A percentile compares a stretch with the other conserved stretches of the same genome.
phyloP scores from a whole-genome alignment of 2,797 vertebrate genomes.

The Leptatherina wallacei region DNA sequence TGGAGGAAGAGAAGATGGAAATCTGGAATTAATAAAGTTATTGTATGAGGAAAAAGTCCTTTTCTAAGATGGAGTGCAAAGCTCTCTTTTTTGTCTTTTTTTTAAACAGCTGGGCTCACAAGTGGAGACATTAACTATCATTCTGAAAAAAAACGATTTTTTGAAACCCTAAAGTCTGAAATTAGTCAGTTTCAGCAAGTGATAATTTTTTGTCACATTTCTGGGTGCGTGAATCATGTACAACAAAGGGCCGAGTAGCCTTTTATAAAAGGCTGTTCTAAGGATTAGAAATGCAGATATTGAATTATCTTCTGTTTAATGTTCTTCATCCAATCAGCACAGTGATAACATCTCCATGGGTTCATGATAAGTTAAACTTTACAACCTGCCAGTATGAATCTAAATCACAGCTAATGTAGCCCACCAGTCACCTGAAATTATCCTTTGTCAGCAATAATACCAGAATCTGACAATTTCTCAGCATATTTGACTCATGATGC shows the following conservation, averaged over 20 bases:
- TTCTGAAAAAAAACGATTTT: not conserved
- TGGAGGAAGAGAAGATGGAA: not conserved
- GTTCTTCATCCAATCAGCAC: not conserved
- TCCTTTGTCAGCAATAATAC: too few relatives aligned
- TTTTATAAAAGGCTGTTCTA: not conserved
- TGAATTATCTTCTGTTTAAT: not conserved
- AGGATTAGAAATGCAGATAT: not conserved
- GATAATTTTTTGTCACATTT: not conserved
- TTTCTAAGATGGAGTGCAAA: too few relatives aligned
- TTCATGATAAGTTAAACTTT: too few relatives aligned
- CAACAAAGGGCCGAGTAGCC: not conserved
- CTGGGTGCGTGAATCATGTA: not conserved
- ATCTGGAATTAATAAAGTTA: not conserved
- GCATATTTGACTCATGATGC: too few relatives aligned
- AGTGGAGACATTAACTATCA: slow-evolving; percentile 1
- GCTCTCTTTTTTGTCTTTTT: too few relatives aligned
- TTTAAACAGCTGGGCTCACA: not conserved
- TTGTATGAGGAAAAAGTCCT: not conserved
- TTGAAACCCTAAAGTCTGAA: not conserved
- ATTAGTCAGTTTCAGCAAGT: not conserved
- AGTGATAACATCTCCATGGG: not conserved
- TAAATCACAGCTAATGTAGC: too few relatives aligned
- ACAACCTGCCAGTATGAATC: too few relatives aligned
- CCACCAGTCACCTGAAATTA: too few relatives aligned
- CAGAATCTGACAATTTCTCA: too few relatives aligned